Conservation (phyloP, 2,888 invertebrate species). For the Andrena minutula region DNA sequence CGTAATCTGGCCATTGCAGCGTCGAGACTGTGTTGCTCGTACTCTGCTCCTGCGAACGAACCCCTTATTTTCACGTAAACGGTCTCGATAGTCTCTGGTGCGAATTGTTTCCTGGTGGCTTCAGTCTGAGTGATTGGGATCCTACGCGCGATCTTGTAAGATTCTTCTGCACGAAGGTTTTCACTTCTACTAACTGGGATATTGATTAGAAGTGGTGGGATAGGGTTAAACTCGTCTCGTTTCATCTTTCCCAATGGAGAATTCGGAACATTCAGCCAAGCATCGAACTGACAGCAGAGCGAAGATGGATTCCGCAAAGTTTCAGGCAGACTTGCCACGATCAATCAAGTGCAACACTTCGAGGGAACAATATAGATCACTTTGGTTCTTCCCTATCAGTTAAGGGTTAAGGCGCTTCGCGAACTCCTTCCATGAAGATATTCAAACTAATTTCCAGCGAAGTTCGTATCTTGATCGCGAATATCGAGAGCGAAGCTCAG, state of each 20-base stretch:
- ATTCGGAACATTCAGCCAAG: neutral
- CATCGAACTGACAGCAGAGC: neutral
- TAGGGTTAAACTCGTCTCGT: no score
- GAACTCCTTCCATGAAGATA: neutral
- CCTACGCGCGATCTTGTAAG: neutral
- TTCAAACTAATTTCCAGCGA: neutral
- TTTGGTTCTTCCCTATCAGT: neutral
- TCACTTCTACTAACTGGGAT: no score
- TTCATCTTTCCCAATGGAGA: neutral
- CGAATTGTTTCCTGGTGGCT: neutral
- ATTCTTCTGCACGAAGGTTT: neutral
- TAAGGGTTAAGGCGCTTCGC: neutral
- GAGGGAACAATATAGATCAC: neutral
- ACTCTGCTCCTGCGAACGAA: conserved; percentile 44
- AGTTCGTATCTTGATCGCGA: neutral
- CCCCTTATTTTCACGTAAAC: neutral
- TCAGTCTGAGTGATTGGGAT: neutral
- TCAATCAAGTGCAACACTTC: neutral
- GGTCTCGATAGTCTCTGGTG: neutral
- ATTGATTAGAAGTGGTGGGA: no score
- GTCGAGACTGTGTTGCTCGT: conserved; percentile 20
- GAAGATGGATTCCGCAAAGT: no score
- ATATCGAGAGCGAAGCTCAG: neutral
- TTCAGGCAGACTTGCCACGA: no score
- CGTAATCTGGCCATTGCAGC: conserved; percentile 88